Percentiles rank a stretch among this genome's conserved stretches.
These are phyloP conservation scores for Alcis repandata DNA, from an alignment of 2,888 invertebrate species.

Conservation along the genomic window DNA sequence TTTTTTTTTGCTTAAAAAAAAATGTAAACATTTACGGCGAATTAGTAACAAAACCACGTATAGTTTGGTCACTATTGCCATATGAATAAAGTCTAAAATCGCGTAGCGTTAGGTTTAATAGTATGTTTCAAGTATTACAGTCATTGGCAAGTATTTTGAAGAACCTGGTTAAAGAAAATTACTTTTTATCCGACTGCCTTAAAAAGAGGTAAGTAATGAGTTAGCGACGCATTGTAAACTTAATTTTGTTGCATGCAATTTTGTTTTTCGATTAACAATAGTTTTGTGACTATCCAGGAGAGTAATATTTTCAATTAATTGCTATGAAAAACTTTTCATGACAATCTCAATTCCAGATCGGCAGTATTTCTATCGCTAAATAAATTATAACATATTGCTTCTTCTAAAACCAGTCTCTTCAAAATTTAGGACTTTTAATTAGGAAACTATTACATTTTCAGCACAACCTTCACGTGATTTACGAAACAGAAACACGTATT, in stretches of 20 bases:
- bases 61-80: neutral
- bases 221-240: too few relatives aligned
- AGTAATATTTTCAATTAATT: too few relatives aligned
- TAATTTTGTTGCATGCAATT: too few relatives aligned
- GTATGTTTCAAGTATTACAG: neutral
- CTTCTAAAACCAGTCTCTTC: neutral
- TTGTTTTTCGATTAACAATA: too few relatives aligned
- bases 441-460: conserved; percentile 24
- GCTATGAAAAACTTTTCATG: neutral
- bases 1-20: too few relatives aligned
- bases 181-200: neutral
- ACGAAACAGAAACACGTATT: conserved; percentile 25
- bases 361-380: too few relatives aligned
- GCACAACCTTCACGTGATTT: conserved; percentile 40
- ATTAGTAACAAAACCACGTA: neutral
- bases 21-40: neutral
- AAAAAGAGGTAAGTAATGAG: too few relatives aligned
- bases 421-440: conserved; percentile 13
- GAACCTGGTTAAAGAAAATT: neutral
- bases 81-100: neutral
- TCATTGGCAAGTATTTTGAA: neutral
- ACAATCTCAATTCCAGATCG: neutral
- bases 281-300: too few relatives aligned
- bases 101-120: neutral
- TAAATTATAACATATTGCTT: neutral